Percentiles rank a stretch among this genome's conserved stretches.
Evolutionary conservation across 2,888 invertebrate species (phyloP).

Genomic region (Nephrotoma appendiculata): DNA sequence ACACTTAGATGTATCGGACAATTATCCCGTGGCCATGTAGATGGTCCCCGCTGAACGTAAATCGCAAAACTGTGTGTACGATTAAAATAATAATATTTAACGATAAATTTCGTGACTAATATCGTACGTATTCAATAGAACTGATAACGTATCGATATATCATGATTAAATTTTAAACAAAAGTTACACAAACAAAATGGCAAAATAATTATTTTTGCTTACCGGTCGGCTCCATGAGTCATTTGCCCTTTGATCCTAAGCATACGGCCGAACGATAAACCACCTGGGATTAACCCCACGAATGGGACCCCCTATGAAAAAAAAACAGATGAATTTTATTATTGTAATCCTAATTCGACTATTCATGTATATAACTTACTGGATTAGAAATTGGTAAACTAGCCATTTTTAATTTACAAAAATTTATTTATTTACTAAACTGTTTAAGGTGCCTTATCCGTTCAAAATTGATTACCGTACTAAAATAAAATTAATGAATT

Average conservation of each 20-base stretch:
- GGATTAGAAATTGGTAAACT: not conserved
- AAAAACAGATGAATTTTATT: not conserved
- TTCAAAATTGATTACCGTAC: no score
- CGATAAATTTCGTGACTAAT: not conserved
- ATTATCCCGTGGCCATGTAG: constrained; percentile 55
- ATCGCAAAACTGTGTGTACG: constrained; percentile 46
- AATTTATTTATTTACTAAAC: no score
- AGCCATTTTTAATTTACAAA: not conserved
- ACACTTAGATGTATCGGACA: constrained; percentile 56
- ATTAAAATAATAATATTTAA: no score
- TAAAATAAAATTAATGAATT: no score
- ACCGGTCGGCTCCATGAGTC: constrained; percentile 46
- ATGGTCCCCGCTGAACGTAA: constrained; percentile 61
- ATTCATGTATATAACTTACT: not conserved
- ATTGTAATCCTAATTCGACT: not conserved
- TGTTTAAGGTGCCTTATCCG: no score
- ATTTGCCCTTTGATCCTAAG: constrained; percentile 51
- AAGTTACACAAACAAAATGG: not conserved
- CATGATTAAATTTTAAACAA: not conserved
- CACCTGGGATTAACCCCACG: constrained; percentile 48
- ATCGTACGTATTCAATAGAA: not conserved
- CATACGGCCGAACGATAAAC: constrained; percentile 54
- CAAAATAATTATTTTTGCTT: not conserved
- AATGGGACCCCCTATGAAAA: constrained; percentile 48
- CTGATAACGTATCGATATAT: not conserved